Percentiles rank a stretch among this genome's conserved stretches.
phyloP scores from a whole-genome alignment of 2,113 vertebrate genomes.

The Macheiramphus alcinus region DNA sequence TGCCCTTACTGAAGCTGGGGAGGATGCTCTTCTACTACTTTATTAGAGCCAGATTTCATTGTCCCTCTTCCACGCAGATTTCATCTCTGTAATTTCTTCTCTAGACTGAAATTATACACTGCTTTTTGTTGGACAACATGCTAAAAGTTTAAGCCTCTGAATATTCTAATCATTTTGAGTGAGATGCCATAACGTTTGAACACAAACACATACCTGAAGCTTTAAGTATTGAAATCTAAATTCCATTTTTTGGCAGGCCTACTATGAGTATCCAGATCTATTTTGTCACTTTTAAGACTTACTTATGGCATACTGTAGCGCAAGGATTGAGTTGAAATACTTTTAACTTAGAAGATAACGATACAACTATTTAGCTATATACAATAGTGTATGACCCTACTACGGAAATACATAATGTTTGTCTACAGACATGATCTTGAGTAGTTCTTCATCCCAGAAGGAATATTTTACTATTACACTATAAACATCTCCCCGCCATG shows the following conservation, averaged over 20 bases:
- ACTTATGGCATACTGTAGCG: neutral
- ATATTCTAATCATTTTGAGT: neutral
- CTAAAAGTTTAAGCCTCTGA: neutral
- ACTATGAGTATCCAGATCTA: neutral
- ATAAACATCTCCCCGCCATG: neutral
- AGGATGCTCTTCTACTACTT: neutral
- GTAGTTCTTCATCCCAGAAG: neutral
- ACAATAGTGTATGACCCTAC: neutral
- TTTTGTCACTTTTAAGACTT: neutral
- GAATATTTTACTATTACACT: neutral
- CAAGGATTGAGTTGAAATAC: neutral
- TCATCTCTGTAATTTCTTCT: neutral
- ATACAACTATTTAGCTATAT: neutral
- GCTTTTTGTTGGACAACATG: neutral
- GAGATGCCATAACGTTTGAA: neutral
- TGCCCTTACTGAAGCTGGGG: neutral
- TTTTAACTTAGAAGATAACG: neutral
- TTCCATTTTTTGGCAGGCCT: neutral
- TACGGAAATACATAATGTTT: neutral
- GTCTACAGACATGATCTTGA: neutral
- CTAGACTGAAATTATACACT: neutral
- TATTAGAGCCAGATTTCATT: neutral
- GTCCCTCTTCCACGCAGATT: neutral
- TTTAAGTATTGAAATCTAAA: neutral
- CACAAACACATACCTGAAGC: neutral